Conservation (phyloP, 2,888 invertebrate genomes). For the Hemithea aestivaria region DNA sequence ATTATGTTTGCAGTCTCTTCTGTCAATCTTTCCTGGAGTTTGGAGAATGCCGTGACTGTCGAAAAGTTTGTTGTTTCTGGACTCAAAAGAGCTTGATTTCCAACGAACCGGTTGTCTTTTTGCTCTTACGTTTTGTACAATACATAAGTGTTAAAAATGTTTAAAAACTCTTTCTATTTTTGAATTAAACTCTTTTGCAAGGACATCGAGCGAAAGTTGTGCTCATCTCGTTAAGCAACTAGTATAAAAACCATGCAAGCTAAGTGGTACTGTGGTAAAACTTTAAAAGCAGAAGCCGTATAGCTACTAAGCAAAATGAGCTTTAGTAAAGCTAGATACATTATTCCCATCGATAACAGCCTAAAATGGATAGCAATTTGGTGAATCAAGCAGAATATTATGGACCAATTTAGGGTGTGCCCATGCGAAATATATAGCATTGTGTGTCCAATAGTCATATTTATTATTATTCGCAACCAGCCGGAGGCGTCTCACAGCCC, state of each 20-base stretch:
- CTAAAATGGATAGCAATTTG: slow-evolving; percentile 3
- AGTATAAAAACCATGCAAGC: too few relatives aligned
- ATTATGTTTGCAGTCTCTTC: slow-evolving; percentile 15
- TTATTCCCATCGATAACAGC: too few relatives aligned
- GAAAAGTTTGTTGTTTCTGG: slow-evolving; percentile 6
- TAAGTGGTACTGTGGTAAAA: too few relatives aligned
- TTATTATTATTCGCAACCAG: slow-evolving; percentile 11
- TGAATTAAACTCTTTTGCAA: too few relatives aligned
- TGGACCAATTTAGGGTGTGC: slow-evolving; percentile 21
- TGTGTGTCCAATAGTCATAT: slow-evolving; percentile 21
- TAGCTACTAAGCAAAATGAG: too few relatives aligned
- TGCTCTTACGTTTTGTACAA: neutral
- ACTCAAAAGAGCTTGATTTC: slow-evolving; percentile 3
- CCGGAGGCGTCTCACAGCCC: slow-evolving; percentile 13
- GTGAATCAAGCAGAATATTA: slow-evolving; percentile 21
- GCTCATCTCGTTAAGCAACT: too few relatives aligned
- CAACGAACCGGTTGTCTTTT: slow-evolving; percentile 2
- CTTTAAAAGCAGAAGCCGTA: too few relatives aligned
- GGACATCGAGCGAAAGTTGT: too few relatives aligned
- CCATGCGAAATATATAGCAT: slow-evolving; percentile 21
- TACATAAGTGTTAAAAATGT: too few relatives aligned
- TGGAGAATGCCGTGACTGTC: slow-evolving; percentile 3
- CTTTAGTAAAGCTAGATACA: too few relatives aligned
- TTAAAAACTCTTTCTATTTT: too few relatives aligned
- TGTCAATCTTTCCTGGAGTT: slow-evolving; percentile 8